Conservation (phyloP, 2,888 invertebrate genomes). For the Ceriagrion tenellum region DNA sequence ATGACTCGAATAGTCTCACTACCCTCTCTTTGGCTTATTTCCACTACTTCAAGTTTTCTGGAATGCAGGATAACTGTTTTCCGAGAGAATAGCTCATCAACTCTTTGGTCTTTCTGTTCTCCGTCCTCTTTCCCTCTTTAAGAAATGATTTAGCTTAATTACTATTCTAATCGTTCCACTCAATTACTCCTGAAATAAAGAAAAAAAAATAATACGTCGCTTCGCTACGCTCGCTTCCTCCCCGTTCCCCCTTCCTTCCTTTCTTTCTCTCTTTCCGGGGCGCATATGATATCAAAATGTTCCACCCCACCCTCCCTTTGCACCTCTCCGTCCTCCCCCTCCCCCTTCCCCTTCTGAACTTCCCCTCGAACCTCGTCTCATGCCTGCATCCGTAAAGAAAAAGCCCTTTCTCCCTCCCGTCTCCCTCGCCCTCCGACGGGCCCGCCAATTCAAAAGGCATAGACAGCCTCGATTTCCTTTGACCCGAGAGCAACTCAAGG, state of each 20-base stretch:
- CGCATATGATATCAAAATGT: background rate
- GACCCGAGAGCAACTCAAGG: slow-evolving; percentile 23
- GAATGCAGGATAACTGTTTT: background rate
- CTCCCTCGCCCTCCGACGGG: background rate
- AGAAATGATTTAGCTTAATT: background rate
- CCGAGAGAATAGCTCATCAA: background rate
- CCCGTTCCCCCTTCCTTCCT: background rate
- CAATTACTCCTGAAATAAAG: background rate
- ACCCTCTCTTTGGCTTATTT: background rate
- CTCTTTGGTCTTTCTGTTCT: background rate
- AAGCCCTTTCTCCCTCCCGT: background rate
- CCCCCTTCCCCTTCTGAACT: background rate
- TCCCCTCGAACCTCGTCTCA: background rate
- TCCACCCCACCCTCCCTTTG: background rate
- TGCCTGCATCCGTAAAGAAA: background rate
- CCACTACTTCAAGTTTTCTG: background rate
- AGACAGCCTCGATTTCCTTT: slow-evolving; percentile 36
- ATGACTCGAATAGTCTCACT: no score
- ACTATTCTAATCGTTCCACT: background rate
- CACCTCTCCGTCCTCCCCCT: background rate
- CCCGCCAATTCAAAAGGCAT: slow-evolving; percentile 22
- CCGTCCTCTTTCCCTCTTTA: background rate
- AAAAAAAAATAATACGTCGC: background rate
- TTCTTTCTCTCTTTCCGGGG: background rate
- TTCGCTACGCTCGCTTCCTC: background rate